phyloP scores from a whole-genome alignment of 2,888 invertebrate genomes.

The Catocala sponsa region DNA sequence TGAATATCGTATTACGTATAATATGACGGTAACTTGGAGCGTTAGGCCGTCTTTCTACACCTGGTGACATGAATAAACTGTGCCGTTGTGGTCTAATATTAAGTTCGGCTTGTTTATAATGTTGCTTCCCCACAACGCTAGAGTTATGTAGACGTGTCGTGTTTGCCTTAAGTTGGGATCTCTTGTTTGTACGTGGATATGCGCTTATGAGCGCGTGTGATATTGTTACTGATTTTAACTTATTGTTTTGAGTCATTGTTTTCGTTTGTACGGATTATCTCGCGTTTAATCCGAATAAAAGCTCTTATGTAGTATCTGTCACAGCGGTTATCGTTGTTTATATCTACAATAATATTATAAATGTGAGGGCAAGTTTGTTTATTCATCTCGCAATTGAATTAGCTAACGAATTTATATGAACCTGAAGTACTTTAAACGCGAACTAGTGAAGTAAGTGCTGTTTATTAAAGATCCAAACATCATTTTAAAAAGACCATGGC shows the following conservation, averaged over 20 bases:
- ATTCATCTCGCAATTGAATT: not conserved
- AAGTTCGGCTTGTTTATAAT: conserved; percentile 74
- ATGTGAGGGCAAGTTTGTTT: not conserved
- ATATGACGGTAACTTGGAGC: conserved; percentile 73
- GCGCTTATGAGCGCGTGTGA: conserved; percentile 41
- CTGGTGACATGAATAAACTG: conserved; percentile 82
- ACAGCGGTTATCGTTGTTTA: conserved; percentile 9
- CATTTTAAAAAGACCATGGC: no score
- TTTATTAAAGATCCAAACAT: no score
- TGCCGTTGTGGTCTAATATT: conserved; percentile 76
- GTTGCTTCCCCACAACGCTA: conserved; percentile 44
- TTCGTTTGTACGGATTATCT: conserved; percentile 28
- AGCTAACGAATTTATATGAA: not conserved
- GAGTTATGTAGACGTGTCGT: conserved; percentile 53
- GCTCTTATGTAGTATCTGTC: conserved; percentile 11
- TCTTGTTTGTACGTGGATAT: conserved; percentile 50
- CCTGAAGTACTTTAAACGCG: no score
- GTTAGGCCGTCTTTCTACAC: conserved; percentile 78
- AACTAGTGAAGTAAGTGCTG: no score
- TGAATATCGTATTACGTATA: conserved; percentile 78
- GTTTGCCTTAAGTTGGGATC: conserved; percentile 57
- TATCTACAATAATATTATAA: not conserved
- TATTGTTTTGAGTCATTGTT: conserved; percentile 45
- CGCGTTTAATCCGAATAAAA: conserved; percentile 24
- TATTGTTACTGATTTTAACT: conserved; percentile 43